Base-by-base conservation (phyloP, 2,113 vertebrate genomes). In the Callorhinus ursinus region DNA sequence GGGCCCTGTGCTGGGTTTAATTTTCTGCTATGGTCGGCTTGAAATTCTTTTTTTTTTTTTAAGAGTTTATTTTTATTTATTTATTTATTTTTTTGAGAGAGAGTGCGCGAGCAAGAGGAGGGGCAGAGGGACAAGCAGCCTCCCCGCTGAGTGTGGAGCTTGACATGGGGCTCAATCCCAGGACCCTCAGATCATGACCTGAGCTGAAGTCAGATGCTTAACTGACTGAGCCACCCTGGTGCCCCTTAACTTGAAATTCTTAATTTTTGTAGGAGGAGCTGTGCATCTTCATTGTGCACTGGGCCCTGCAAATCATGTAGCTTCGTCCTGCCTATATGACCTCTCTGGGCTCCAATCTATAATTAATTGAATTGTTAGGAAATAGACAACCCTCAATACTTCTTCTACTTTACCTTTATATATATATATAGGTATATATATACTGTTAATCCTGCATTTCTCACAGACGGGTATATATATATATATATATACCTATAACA, bases 201-300 rank as follows among this genome's bases (percentile, higher is more conserved):
- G 33, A 69, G 7, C 65, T 4, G 16, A 69, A 69, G 67, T 8
- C 67, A 69, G 67, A 9, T 2, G 16, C 33, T n/a, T 36, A 36
- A 69, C 33, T 10, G 16, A 69, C 67, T 36, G 67, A 36, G 33
- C 67, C 67, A 21, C 67, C 33, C n/a, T 7, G 4, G 33, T 4
- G 33, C 16, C 67, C n/a, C 65, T 19, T 19, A 11, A 63, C 67
- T 87, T 96, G 51, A 92, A 96, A 67, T 94, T 92, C 90, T 93
- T 80, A 65, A 31, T 59, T 81, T 89, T 92, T 55, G 39, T 59
- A 88, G 36, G 55, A 90, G 51, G 39, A 79, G 16, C 31, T 80
- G 36, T 61, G 12, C 18, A 16, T 94, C 82, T 96, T 94, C 49
- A 39, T 92, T 94, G 88, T 95, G 18, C 8, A 14, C 49, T 88